Evolutionary conservation across 2,888 invertebrate species (phyloP), one percentile per base, ranked within the genome.

Genomic region (Auanema freiburgensis): DNA sequence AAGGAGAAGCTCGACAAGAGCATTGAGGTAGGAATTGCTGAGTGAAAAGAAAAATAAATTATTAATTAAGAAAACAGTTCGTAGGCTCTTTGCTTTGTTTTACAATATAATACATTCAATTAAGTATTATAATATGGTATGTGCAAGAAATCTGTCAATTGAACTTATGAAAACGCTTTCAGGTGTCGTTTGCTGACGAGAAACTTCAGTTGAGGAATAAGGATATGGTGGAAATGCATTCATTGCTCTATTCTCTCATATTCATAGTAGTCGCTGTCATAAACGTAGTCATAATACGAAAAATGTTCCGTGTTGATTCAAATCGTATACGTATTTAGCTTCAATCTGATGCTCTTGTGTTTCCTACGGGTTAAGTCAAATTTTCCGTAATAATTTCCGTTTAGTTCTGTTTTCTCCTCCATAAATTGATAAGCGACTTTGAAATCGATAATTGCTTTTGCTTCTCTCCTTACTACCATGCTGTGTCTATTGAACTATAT

Each of bases 1-100:
- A 44, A 59, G 21, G 40, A 64, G 14, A 54, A 59, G 40, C 25
- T 54, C 24, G 43, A 49, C 16, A n/a, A 41, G 0, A 55, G 55
- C 49, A 64, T 64, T 53, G 54, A 59, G 57, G 57, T 49, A n/a
- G n/a, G n/a, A n/a, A n/a, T n/a, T n/a, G n/a, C n/a, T n/a, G n/a
- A n/a, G n/a, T n/a, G 43, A n/a, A 43, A 43, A 43, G 14, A 1
- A 12, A 43, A 12, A n/a, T 43, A 18, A 11, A 18, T 46, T 46
- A 11, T 18, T 46, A 8, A 8, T 46, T 5, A 18, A 46, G 46
- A 16, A 46, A 16, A 23, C 46, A 46, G 18, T 46, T 18, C 5
- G 16, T 8, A 5, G 18, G 8, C 23, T 46, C 16, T 16, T 46
- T 21, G 23, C 18, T 16, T 18, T 18, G 23, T 46, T 46, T 11